Evolutionary conservation across 35 echinoderm and acorn worm genomes (phyloP).

Genomic region (Ophiothrix spiculata): DNA sequence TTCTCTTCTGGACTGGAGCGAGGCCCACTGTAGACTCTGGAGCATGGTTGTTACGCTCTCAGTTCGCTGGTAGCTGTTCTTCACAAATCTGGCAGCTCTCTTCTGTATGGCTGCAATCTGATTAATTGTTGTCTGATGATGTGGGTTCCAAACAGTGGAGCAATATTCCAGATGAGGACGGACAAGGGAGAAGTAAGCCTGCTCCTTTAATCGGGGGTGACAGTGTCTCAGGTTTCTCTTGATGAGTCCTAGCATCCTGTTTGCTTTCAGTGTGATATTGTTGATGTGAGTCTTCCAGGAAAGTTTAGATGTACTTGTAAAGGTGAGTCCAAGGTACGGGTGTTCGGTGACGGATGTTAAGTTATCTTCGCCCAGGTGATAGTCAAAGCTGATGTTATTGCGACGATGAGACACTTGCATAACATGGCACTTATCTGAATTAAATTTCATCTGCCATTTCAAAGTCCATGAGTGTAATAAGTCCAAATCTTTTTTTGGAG

Average conservation of each 20-base stretch:
- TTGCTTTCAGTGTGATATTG: conserved; percentile 1
- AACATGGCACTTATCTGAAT: conserved; percentile 27
- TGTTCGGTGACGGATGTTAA: conserved; percentile 7
- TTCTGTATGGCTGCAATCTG: conserved; percentile 47
- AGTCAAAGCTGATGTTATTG: conserved; percentile 14
- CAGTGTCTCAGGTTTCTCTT: conserved; percentile 20
- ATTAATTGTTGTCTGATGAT: conserved; percentile 29
- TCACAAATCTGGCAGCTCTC: conserved; percentile 44
- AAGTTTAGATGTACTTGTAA: conserved; percentile 35
- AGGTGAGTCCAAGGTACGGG: conserved; percentile 11
- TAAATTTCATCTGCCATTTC: conserved; percentile 55
- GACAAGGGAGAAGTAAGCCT: conserved; percentile 28
- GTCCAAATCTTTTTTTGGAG: conserved; percentile 14
- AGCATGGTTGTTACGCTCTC: conserved; percentile 22
- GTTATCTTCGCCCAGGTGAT: neutral
- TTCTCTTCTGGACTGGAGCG: conserved; percentile 41
- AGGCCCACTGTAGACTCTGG: conserved; percentile 21
- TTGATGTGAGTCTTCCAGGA: conserved; percentile 37
- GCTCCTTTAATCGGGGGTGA: conserved; percentile 25
- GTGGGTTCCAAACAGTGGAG: conserved; percentile 50
- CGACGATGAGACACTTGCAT: conserved; percentile 40
- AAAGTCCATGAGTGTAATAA: conserved; percentile 1
- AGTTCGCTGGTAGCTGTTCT: conserved; percentile 15
- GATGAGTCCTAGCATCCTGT: neutral
- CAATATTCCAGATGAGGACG: conserved; percentile 48